Conservation (phyloP, 2,113 vertebrate genomes). For the Indri indri region DNA sequence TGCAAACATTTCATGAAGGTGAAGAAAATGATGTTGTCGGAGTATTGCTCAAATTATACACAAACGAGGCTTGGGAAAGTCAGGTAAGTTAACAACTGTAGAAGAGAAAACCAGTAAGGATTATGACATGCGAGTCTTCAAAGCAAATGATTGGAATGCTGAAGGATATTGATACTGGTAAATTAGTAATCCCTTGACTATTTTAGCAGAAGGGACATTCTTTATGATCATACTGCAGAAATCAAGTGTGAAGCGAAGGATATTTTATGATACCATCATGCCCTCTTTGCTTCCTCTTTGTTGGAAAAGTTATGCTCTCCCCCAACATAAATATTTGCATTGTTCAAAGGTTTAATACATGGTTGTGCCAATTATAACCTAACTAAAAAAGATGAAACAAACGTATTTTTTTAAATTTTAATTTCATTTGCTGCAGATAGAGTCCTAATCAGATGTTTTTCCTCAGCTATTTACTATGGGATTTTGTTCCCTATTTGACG, state of each 20-base stretch:
- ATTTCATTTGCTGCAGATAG: constrained; percentile 39
- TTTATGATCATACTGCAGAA: background rate
- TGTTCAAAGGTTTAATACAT: background rate
- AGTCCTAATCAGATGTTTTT: background rate
- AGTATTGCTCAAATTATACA: background rate
- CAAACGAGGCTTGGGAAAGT: background rate
- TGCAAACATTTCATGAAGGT: background rate
- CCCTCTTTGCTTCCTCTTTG: background rate
- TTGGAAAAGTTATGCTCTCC: background rate
- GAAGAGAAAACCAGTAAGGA: background rate
- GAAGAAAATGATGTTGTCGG: constrained; percentile 6
- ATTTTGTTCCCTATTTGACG: constrained; percentile 1
- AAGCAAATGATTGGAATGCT: background rate
- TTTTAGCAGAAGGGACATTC: background rate
- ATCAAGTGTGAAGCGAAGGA: background rate
- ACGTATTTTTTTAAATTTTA: constrained; percentile 3
- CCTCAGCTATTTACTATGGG: background rate
- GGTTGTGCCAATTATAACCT: background rate
- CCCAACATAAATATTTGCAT: background rate
- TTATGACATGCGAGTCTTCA: background rate
- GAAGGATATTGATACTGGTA: background rate
- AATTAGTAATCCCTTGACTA: background rate
- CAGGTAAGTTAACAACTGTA: background rate
- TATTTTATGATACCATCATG: background rate
- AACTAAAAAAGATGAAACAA: constrained; percentile 24